Evolutionary conservation across 2,797 vertebrate species (phyloP), one percentile per base, ranked within the genome.

Genomic region (Danio choprae): DNA sequence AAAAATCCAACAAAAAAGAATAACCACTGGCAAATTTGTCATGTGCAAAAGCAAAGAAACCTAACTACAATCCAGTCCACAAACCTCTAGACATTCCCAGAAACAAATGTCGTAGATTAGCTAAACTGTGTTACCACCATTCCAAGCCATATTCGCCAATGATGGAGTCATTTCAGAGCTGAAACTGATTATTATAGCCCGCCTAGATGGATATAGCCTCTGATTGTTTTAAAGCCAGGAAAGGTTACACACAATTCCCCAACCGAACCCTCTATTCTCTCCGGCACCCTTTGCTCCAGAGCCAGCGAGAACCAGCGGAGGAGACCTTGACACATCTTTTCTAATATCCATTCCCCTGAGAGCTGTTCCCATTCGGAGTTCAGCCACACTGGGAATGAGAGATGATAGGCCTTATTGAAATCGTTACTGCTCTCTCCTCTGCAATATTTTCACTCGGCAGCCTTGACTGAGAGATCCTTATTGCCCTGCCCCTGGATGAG

Each of bases 391-490:
- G 78, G 80, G 82, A 81, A 78, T 79, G 84, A 85, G 72, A 44
- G 77, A 83, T 82, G 77, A 82, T 84, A 72, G 77, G 46, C 36
- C 74, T 79, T 72, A 71, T 79, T 86, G 86, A 84, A 84, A 82
- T 84, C 60, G 62, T 81, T 84, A 84, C 82, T 64, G 58, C 72
- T 79, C 71, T 41, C 70, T 73, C 55, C 44, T 73, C 55, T 15
- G 22, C 65, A 71, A 76, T 71, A 71, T 64, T 82, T 70, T 72
- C 56, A 62, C 72, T 70, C 77, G 0, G 12, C 41, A 77, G 58
- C 72, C 64, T 77, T 70, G 64, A 79, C 71, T 62, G 62, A 69
- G 69, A 74, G 80, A 65, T 64, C 55, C 81, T 79, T 83, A 83
- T 76, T 83, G 72, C 72, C 50, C 65, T 48, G 51, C 62, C 78